Evolutionary conservation across 2,797 vertebrate genomes (phyloP), one percentile per base, ranked within the genome.

Genomic region (Buphagus erythrorhynchus): DNA sequence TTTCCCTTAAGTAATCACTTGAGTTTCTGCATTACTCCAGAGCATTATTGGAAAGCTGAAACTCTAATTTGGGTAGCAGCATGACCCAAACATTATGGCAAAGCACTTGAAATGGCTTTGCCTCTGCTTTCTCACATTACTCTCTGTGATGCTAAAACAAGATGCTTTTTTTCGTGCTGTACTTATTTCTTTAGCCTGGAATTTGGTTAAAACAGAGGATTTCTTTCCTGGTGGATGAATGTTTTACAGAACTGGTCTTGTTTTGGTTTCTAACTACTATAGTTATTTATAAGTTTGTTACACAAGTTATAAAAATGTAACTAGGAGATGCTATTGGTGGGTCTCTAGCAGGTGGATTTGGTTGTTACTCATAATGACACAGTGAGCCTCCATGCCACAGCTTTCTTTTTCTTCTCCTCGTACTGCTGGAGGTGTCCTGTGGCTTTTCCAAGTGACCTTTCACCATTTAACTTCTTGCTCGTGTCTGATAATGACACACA

Each of bases 401-500:
- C 49, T 76, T 68, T n/a, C 52, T 54, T 51, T 73, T 54, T 28
- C 49, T 40, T 82, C 12, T 74, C 26, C n/a, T 83, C 0, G 16
- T 31, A 10, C 36, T 79, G 55, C 59, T 68, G 51, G 75, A 88
- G 35, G 52, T 79, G 82, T 80, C 52, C 67, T 0, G 3, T 71
- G 72, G 63, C 52, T 95, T 82, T 97, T 96, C 92, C 88, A 87
- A 58, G 61, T 85, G 90, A 88, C 71, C 93, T 89, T 85, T 85
- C 86, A 82, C 83, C 80, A 69, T 77, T 67, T 48, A 52, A 91
- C 45, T 68, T 89, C 80, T 83, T 36, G 25, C 36, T 90, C 1
- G 0, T 89, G 49, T 69, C 72, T 90, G 68, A 59, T 54, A 71
- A 77, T 40, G 93, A 83, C 92, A 85, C 75, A 19, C 52, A 38